These are phyloP conservation scores for Phrynocephalus forsythii DNA, from an alignment of 2,797 vertebrate genomes.

Conservation along the genomic window DNA sequence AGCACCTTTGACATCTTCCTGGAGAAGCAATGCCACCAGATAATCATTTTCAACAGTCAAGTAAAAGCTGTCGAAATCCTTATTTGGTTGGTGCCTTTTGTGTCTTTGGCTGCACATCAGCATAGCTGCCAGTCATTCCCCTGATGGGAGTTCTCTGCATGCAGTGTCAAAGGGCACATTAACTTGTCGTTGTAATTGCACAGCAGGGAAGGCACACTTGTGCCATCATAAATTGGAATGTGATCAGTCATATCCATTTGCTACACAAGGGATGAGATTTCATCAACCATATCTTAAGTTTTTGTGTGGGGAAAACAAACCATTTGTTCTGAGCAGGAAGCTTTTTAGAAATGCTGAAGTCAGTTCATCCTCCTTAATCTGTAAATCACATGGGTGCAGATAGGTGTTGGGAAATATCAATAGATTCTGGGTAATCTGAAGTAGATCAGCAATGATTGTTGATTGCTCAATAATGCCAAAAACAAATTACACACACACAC, in stretches of 20 bases:
- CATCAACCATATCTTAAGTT: neutral
- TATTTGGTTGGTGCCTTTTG: neutral
- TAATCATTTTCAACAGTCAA: neutral
- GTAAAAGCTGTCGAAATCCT: conserved; percentile 18
- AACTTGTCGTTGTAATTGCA: conserved; percentile 15
- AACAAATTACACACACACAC: no score
- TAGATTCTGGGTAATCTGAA: neutral
- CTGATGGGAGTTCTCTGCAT: neutral
- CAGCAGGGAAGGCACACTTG: neutral
- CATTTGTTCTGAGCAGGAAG: neutral
- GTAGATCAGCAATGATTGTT: neutral
- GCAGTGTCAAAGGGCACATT: conserved; percentile 15
- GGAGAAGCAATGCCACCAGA: no score
- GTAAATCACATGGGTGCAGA: neutral
- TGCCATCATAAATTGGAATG: neutral
- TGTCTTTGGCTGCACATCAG: neutral
- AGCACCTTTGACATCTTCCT: no score
- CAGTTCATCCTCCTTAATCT: neutral
- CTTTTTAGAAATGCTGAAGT: neutral
- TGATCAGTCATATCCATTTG: neutral
- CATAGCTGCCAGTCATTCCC: neutral
- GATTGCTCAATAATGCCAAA: neutral
- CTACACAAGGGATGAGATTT: neutral
- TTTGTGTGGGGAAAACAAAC: neutral
- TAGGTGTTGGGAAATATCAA: neutral